Base-by-base conservation (phyloP, 2,113 vertebrate species). In the Daphoenositta chrysoptera region DNA sequence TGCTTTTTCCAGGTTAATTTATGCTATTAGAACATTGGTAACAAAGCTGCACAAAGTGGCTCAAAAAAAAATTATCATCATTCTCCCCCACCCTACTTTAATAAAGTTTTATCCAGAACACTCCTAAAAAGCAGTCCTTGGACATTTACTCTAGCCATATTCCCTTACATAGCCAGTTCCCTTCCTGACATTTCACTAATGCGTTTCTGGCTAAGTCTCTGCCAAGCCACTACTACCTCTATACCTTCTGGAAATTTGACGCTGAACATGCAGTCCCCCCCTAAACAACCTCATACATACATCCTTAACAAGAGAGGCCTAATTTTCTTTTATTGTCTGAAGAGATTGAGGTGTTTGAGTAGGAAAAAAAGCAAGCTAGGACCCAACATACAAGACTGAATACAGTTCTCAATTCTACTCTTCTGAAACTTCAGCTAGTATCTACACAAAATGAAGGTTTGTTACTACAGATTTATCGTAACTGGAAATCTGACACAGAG, bases 51-150 rank as follows among this genome's bases (percentile, higher is more conserved):
- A 50, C 31, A 3, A 76, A n/a, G 10, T 5, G 5, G 13, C 11
- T 66, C 11, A 7, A 63, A 81, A 71, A 83, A 84, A 33, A 13
- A 2, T 30, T 39, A 2, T 8, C 5, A 13, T 14, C 0, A 8
- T 24, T 48, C 15, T 47, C 6, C 11, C 7, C 9, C 31, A 7
- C 5, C 1, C 1, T 15, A 26, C 18, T 10, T 23, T 4, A 63
- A 4, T 9, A 10, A 27, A 69, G n/a, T 12, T 33, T 28, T 31
- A 82, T 13, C 15, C 11, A 60, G 21, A 90, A 30, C 30, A 54
- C 27, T 54, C 28, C 33, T 17, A 8, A 71, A 14, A 13, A 58
- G 42, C 39, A 94, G 39, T 13, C 19, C 15, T 50, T 35, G 6
- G 18, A 31, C 7, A 13, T 27, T 47, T 56, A 5, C 63, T 60